Percentiles rank a stretch among this genome's conserved stretches.
These are phyloP conservation scores for Cosmia trapezina DNA, from an alignment of 2,888 invertebrate species.

Conservation along the genomic window DNA sequence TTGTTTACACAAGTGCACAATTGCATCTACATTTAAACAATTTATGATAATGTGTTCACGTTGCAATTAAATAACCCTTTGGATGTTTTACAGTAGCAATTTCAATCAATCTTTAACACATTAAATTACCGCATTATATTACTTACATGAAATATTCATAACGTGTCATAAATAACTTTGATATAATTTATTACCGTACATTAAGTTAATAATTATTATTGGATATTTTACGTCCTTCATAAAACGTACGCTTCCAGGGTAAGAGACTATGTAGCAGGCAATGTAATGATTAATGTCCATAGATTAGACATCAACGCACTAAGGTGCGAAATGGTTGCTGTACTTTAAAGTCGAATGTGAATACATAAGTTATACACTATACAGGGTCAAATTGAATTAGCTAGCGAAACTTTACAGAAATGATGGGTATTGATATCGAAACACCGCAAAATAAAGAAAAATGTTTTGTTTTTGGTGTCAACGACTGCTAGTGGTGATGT, in stretches of 20 bases:
- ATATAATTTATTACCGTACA: not conserved
- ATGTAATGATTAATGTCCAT: not conserved
- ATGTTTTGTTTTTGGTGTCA: too few species aligned
- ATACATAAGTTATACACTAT: not conserved
- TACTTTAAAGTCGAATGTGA: not conserved
- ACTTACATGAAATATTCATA: conserved; percentile 3
- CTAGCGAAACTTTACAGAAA: too few species aligned
- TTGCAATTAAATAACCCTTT: not conserved
- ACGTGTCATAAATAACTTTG: conserved; percentile 20
- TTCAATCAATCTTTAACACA: conserved; percentile 17
- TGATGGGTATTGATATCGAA: too few species aligned
- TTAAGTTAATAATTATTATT: conserved; percentile 12
- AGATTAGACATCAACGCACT: conserved; percentile 30
- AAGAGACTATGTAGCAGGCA: not conserved
- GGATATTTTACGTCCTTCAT: conserved; percentile 23
- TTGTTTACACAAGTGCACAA: not conserved
- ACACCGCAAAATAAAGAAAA: too few species aligned
- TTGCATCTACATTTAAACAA: not conserved
- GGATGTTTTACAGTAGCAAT: not conserved
- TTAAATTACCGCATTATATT: conserved; percentile 2
- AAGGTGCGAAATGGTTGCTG: conserved; percentile 9
- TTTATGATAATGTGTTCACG: not conserved
- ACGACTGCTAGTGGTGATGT: too few species aligned
- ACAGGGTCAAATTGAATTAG: too few species aligned
- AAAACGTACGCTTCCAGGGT: conserved; percentile 4